Evolutionary conservation across 2,888 invertebrate genomes (phyloP).

Genomic region (Eristalinus aeneus): DNA sequence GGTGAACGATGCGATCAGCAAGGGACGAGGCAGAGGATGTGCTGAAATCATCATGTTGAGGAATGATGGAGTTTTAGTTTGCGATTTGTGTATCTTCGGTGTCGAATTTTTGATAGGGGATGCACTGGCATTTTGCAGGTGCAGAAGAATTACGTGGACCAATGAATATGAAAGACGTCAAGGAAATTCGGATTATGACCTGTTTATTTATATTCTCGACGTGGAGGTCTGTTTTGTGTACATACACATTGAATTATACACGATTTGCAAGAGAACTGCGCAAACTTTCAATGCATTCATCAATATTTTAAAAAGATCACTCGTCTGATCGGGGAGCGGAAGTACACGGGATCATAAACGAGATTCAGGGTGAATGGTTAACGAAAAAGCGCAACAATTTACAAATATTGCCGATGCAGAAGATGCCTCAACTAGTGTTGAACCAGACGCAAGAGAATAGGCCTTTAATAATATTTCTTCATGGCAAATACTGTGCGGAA

Average conservation of each 20-base stretch:
- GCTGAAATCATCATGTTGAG: no score
- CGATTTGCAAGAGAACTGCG: neutral
- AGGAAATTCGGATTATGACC: neutral
- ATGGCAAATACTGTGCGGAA: no score
- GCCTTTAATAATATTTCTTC: no score
- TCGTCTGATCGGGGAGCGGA: neutral
- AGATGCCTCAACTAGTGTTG: no score
- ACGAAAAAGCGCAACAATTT: no score
- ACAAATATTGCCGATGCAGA: no score
- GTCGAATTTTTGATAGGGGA: neutral
- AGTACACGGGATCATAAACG: no score
- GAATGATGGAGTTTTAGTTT: neutral
- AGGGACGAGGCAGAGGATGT: neutral
- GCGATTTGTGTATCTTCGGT: neutral
- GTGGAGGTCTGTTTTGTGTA: neutral
- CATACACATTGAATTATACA: neutral
- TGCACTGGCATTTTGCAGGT: neutral
- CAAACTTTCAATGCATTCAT: neutral
- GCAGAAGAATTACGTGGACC: neutral
- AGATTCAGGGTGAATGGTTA: no score
- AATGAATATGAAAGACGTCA: neutral
- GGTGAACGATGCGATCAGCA: neutral
- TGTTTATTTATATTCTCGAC: neutral
- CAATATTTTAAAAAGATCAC: neutral
- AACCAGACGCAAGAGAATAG: no score